These are phyloP conservation scores for Triplophysa tibetana DNA, from an alignment of 2,113 vertebrate species.

Conservation along the genomic window DNA sequence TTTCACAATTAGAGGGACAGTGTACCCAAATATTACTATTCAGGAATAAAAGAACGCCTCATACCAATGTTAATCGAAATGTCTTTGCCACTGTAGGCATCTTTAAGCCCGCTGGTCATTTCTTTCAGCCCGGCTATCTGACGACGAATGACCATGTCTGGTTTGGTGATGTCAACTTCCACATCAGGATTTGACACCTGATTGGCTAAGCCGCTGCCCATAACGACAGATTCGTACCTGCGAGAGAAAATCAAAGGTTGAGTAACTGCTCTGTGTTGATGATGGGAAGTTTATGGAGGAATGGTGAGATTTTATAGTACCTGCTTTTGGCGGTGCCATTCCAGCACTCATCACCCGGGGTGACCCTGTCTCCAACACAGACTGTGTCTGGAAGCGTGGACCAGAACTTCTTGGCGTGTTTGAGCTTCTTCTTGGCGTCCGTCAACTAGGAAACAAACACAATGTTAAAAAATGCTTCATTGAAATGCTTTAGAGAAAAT, in stretches of 20 bases:
- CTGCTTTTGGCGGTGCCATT: constrained; percentile 95
- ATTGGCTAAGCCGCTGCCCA: constrained; percentile 90
- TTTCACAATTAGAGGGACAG: not conserved
- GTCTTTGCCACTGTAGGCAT: constrained; percentile 88
- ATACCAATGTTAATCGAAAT: constrained; percentile 85
- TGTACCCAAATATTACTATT: too few species aligned
- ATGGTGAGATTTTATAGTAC: constrained; percentile 59
- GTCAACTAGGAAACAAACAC: constrained; percentile 73
- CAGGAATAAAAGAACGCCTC: constrained; percentile 39
- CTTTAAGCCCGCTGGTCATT: constrained; percentile 93
- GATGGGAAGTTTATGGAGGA: not conserved
- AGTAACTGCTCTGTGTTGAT: not conserved
- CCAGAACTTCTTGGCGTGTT: constrained; percentile 96
- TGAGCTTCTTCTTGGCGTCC: constrained; percentile 95
- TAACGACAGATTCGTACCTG: constrained; percentile 91
- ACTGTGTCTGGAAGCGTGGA: constrained; percentile 89
- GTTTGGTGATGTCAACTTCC: constrained; percentile 90
- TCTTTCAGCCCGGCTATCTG: constrained; percentile 88
- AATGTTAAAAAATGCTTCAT: not conserved
- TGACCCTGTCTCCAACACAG: constrained; percentile 85
- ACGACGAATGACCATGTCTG: constrained; percentile 85
- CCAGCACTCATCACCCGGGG: constrained; percentile 80
- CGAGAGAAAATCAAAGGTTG: not conserved
- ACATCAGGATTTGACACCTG: constrained; percentile 94
- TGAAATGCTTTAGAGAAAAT: not conserved